These are phyloP conservation scores for Stomorhina lunata DNA, from an alignment of 2,888 invertebrate species.

Conservation along the genomic window DNA sequence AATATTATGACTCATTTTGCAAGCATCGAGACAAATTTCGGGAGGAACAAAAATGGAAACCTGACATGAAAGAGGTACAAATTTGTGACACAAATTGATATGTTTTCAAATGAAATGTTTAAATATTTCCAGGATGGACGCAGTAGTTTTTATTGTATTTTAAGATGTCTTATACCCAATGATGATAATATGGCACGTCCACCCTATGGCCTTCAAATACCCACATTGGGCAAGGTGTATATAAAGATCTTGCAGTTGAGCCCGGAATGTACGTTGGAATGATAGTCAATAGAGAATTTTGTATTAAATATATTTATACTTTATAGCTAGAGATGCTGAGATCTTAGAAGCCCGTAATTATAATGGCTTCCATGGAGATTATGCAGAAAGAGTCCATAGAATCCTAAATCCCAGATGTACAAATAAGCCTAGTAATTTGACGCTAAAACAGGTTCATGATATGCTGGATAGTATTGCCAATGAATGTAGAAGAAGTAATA, in stretches of 20 bases:
- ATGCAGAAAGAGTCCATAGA: slow-evolving; percentile 88
- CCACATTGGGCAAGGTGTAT: slow-evolving; percentile 85
- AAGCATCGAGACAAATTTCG: slow-evolving; percentile 73
- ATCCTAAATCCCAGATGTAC: slow-evolving; percentile 83
- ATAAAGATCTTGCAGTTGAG: slow-evolving; percentile 88
- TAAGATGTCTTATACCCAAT: slow-evolving; percentile 89
- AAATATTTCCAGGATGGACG: slow-evolving; percentile 79
- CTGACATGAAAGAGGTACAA: slow-evolving; percentile 60
- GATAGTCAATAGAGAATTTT: background rate
- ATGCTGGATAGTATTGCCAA: slow-evolving; percentile 88
- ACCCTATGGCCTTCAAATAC: slow-evolving; percentile 91
- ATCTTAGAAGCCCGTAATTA: slow-evolving; percentile 71
- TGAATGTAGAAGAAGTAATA: slow-evolving; percentile 79
- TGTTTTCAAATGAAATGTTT: slow-evolving; percentile 28
- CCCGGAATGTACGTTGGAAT: slow-evolving; percentile 81
- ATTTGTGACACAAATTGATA: background rate
- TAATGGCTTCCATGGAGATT: slow-evolving; percentile 82
- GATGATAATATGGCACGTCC: slow-evolving; percentile 89
- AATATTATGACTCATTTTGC: slow-evolving; percentile 75
- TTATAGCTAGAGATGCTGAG: slow-evolving; percentile 79
- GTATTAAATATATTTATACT: background rate
- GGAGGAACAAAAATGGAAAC: slow-evolving; percentile 52
- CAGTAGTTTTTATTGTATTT: slow-evolving; percentile 85
- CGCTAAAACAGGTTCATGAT: slow-evolving; percentile 86
- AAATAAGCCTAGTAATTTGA: slow-evolving; percentile 80